Evolutionary conservation across 2,888 invertebrate genomes (phyloP).

Genomic region (Uropetala carovei): DNA sequence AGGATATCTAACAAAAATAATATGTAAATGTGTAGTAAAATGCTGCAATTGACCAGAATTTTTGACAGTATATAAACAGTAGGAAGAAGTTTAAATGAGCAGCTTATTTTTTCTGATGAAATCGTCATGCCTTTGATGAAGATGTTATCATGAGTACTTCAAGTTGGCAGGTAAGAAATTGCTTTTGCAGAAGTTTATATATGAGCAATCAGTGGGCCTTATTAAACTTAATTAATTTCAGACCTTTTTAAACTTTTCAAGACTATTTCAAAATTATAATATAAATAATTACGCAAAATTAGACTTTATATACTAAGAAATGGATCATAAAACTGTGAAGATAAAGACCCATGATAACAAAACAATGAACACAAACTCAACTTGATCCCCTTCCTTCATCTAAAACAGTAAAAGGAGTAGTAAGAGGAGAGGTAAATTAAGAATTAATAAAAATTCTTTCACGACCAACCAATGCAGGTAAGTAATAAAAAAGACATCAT

Average conservation of each 20-base stretch:
- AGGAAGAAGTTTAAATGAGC: no score
- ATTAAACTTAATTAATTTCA: neutral
- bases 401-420: neutral
- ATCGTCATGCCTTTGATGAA: no score
- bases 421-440: neutral
- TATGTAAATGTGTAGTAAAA: no score
- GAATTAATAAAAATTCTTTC: neutral
- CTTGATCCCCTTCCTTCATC: slow-evolving; percentile 1
- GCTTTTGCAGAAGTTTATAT: neutral
- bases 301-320: neutral
- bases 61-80: no score
- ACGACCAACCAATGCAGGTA: neutral
- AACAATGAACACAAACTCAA: neutral
- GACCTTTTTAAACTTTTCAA: neutral
- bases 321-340: neutral
- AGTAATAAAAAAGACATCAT: neutral
- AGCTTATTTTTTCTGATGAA: no score
- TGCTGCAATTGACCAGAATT: no score
- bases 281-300: neutral
- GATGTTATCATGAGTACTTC: neutral
- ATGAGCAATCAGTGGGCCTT: neutral
- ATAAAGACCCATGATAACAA: neutral
- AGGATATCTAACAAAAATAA: no score
- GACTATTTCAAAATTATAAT: neutral
- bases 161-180: slow-evolving; percentile 22